Evolutionary conservation across 2,888 invertebrate genomes (phyloP), one percentile per base, ranked within the genome.

Genomic region (Crossocerus cetratus): DNA sequence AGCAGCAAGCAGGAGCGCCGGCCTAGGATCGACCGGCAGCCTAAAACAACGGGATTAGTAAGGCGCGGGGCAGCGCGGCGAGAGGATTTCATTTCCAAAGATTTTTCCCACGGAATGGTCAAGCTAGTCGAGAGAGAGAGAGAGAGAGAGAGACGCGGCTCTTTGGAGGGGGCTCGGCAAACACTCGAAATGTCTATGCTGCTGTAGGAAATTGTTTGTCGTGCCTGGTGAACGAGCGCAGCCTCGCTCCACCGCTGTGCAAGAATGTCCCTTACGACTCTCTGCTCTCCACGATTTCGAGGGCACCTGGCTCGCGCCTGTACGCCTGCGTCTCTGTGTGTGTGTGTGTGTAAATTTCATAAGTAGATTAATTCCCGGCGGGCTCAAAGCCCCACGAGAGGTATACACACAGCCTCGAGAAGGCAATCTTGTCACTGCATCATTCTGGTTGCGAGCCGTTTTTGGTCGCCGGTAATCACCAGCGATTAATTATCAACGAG

Each of bases 181-280:
- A 89, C 87, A 89, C 89, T 89, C 82, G 79, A 84, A 55, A 81
- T 76, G 83, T 85, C 87, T 86, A 81, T 83, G 81, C 80, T 82
- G 82, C 78, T 84, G 83, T 85, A 82, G 78, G 69, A 86, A 86
- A 86, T 84, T 87, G 83, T 87, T 88, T 87, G 87, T 84, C 86
- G 69, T 74, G 70, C 72, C 58, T 77, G 58, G 67, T 71, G 57
- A 58, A 77, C 22, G 76, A 76, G 65, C 68, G 55, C 55, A 22
- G 62, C 8, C 32, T 61, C 58, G n/a, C n/a, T 2, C 44, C 58
- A 14, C 13, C 5, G 2, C 3, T 65, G 55, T 58, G 53, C 69
- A 58, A 53, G 16, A 54, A 8, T 65, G 61, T 65, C 57, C 22
- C 14, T 42, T 21, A 32, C 20, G 44, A 43, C 42, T 32, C 8